Base-by-base conservation (phyloP, 2,888 invertebrate species). In the Ferrisia virgata region DNA sequence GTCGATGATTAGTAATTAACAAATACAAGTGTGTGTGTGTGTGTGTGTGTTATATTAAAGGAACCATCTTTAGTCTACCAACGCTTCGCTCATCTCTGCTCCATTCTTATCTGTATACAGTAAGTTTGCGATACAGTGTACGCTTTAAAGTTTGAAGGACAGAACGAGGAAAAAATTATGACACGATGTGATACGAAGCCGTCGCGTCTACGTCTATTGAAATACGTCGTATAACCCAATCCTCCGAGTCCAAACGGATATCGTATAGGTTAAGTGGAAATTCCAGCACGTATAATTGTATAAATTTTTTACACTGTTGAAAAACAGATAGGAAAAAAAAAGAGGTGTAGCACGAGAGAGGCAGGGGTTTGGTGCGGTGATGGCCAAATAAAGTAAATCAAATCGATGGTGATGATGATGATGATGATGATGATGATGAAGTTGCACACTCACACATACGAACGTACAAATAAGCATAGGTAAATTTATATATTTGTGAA, bases 351-450 rank as follows among this genome's bases (percentile, higher is more conserved):
- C 11, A 3, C 5, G 64, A 4, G 3, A 15, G 28, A 13, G 31
- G 8, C n/a, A 28, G 28, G 28, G 25, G 64, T 18, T n/a, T n/a
- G n/a, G n/a, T n/a, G n/a, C n/a, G 53, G 58, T 8, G 22, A 69
- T 69, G 15, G 69, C 69, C 36, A 76, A 76, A 76, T 76, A n/a
- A 76, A 76, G 72, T 76, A 36, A 76, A 76, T 76, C 72, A 76
- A 76, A 36, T 76, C 72, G 72, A 28, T 76, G 15, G 36, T n/a
- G 33, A n/a, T 33, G 5, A 4, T 6, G 22, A 25, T 28, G n/a
- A 72, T 76, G 15, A 33, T n/a, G 33, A n/a, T 33, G 5, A 4
- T 6, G 22, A 25, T 28, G n/a, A 72, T 22, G 33, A 13, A 31
- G 18, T 33, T 72, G 11, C 6, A 25, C 6, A 33, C n/a, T 4